A percentile compares a stretch with the other conserved stretches of the same genome.
These are phyloP conservation scores for Gymnoscopelus braueri DNA, from an alignment of 2,797 vertebrate species.

Conservation along the genomic window DNA sequence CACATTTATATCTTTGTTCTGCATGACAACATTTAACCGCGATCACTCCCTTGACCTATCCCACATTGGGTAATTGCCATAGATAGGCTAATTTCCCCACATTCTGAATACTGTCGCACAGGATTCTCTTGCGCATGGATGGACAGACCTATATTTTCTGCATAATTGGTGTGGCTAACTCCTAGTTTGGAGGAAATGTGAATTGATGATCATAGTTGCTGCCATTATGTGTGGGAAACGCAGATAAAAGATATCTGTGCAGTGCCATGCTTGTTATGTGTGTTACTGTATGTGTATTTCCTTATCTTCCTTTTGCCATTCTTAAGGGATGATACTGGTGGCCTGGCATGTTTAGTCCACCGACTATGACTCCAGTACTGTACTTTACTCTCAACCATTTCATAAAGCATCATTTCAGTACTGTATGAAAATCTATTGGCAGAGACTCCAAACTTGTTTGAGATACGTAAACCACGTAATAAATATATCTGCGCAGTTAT, in stretches of 20 bases:
- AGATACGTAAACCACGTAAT: too few species aligned
- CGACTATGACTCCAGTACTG: too few species aligned
- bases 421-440: too few species aligned
- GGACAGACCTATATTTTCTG: conserved; percentile 59
- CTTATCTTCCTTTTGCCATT: conserved; percentile 1
- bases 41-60: conserved; percentile 65
- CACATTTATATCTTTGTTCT: conserved; percentile 65
- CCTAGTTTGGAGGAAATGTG: conserved; percentile 29
- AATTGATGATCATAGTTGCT: conserved; percentile 36
- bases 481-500: too few species aligned
- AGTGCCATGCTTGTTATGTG: conserved; percentile 13
- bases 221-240: conserved; percentile 18
- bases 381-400: too few species aligned
- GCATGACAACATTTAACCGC: conserved; percentile 64
- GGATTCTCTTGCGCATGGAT: conserved; percentile 47
- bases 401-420: too few species aligned
- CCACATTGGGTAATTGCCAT: conserved; percentile 68
- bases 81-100: conserved; percentile 58
- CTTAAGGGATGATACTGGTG: too few species aligned
- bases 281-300: neutral
- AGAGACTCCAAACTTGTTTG: too few species aligned
- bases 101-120: conserved; percentile 46
- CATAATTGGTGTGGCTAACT: conserved; percentile 38
- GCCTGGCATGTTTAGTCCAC: too few species aligned
- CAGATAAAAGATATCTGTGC: conserved; percentile 15